Evolutionary conservation across 2,113 vertebrate species (phyloP).

Genomic region (Numenius arquata): DNA sequence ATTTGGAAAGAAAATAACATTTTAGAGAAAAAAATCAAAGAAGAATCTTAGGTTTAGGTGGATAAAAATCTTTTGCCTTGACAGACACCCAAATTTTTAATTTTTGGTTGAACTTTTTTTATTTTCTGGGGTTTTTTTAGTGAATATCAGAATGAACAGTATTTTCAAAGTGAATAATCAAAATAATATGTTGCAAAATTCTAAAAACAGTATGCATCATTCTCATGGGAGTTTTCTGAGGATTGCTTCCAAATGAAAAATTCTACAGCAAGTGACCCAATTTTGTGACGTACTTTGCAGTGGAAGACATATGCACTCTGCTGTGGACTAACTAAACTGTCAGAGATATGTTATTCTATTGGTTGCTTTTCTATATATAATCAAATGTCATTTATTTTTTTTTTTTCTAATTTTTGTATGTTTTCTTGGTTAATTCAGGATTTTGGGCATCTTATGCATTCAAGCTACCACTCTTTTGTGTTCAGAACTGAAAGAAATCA

Average conservation of each 20-base stretch:
- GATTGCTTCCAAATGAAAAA: not conserved
- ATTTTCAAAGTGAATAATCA: not conserved
- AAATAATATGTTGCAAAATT: not conserved
- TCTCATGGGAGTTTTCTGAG: not conserved
- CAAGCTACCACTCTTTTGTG: not conserved
- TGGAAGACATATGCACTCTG: not conserved
- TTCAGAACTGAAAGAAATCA: not conserved
- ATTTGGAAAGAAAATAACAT: not conserved
- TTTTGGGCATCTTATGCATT: not conserved
- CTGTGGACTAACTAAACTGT: not conserved
- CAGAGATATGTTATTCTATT: not conserved
- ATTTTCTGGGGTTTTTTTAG: not conserved
- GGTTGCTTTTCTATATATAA: not conserved
- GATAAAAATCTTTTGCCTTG: not conserved
- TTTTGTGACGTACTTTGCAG: not conserved
- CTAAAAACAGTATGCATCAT: accelerated
- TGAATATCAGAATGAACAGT: not conserved
- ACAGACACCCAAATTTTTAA: not conserved
- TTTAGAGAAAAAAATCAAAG: not conserved
- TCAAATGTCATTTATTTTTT: accelerated
- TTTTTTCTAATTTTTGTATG: not conserved
- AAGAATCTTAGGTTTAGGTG: not conserved
- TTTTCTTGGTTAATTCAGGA: not conserved
- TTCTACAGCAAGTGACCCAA: not conserved
- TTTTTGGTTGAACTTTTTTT: not conserved